Evolutionary conservation across 2,797 vertebrate genomes (phyloP).

Genomic region (Cichlasoma orientale): DNA sequence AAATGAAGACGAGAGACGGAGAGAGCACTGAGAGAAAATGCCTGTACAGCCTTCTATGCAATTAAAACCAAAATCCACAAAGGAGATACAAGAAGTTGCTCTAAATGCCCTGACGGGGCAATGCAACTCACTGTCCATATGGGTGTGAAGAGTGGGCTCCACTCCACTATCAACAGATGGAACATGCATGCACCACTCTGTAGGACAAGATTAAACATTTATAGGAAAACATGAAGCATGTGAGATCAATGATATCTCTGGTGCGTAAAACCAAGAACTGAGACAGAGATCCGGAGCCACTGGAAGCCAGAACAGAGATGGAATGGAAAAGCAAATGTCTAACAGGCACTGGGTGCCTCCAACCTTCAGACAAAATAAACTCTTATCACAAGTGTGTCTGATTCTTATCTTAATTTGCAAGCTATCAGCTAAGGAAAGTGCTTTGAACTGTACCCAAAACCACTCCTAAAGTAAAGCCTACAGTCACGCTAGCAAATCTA

Average conservation of each 20-base stretch:
- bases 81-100: conserved; percentile 15
- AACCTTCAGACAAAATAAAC: background rate
- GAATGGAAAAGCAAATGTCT: background rate
- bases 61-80: conserved; percentile 33
- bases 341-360: background rate
- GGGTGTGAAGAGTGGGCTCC: conserved; percentile 26
- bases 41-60: conserved; percentile 17
- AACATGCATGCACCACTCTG: conserved; percentile 26
- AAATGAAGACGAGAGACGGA: conserved; percentile 45
- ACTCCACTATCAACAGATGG: conserved; percentile 46
- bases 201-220: conserved; percentile 53
- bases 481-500: background rate
- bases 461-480: background rate
- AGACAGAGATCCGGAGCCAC: background rate
- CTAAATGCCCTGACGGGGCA: background rate
- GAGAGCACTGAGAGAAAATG: conserved; percentile 29
- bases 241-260: background rate
- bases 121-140: conserved; percentile 25
- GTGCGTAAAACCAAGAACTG: background rate
- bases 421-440: background rate
- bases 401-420: background rate
- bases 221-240: conserved; percentile 19
- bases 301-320: background rate
- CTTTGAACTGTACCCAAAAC: background rate
- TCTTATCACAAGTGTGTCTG: background rate